Percentiles rank a stretch among this genome's conserved stretches.
Evolutionary conservation across 2,113 vertebrate genomes (phyloP).

Genomic region (Vimba vimba): DNA sequence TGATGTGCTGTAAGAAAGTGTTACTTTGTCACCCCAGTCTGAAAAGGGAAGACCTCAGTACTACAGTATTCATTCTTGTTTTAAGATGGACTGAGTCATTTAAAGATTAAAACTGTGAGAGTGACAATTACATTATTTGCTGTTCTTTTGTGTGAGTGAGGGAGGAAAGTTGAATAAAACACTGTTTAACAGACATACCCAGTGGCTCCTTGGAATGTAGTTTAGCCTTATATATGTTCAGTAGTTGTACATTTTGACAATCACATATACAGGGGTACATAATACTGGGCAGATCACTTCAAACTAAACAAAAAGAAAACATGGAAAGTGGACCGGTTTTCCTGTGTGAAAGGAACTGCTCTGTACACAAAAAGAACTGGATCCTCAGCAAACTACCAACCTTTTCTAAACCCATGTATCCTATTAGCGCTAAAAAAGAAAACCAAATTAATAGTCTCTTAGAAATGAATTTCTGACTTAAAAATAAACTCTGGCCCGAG

Average conservation of each 20-base stretch:
- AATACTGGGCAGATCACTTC: constrained; percentile 21
- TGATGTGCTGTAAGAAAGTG: not conserved
- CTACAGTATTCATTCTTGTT: constrained; percentile 19
- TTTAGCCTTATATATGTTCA: constrained; percentile 38
- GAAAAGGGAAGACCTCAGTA: constrained; percentile 34
- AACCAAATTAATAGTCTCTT: not conserved
- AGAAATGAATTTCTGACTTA: constrained; percentile 17
- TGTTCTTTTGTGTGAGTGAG: constrained; percentile 5
- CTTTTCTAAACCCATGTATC: not conserved
- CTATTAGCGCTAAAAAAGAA: not conserved
- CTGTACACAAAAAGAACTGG: constrained; percentile 21
- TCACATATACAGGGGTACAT: constrained; percentile 24
- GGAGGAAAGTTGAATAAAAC: constrained; percentile 19
- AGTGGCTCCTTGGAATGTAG: constrained; percentile 31
- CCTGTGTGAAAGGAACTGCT: constrained; percentile 28
- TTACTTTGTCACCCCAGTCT: constrained; percentile 43
- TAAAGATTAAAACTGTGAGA: constrained; percentile 45
- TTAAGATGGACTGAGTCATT: constrained; percentile 38
- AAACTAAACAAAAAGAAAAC: constrained; percentile 19
- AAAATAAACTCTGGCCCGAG: constrained; percentile 25
- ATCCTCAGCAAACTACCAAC: not conserved
- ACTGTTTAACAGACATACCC: constrained; percentile 40
- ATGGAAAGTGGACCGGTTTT: constrained; percentile 2
- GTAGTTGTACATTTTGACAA: constrained; percentile 41
- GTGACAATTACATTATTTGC: constrained; percentile 24